Evolutionary conservation across 2,888 invertebrate species (phyloP).

Genomic region (Clostera curtula): DNA sequence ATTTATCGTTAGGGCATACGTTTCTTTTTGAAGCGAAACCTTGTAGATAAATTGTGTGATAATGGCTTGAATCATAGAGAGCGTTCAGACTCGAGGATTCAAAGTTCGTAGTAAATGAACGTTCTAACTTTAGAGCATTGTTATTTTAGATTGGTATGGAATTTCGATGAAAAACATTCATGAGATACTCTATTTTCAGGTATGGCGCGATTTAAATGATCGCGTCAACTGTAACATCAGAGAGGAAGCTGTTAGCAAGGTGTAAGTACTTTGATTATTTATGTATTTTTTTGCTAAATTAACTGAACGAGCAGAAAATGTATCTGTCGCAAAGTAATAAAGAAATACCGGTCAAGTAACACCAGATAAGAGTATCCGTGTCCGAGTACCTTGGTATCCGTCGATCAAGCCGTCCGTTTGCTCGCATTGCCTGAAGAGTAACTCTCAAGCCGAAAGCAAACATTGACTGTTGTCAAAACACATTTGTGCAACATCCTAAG

Average conservation of each 20-base stretch:
- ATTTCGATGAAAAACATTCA: slow-evolving; percentile 10
- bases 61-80: slow-evolving; percentile 28
- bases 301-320: too few relatives aligned
- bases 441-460: too few relatives aligned
- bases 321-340: too few relatives aligned
- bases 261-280: slow-evolving; percentile 38
- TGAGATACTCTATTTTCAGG: slow-evolving; percentile 36
- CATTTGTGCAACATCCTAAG: too few relatives aligned
- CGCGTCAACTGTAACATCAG: slow-evolving; percentile 44
- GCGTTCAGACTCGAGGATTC: slow-evolving; percentile 10
- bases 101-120: slow-evolving; percentile 4
- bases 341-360: too few relatives aligned
- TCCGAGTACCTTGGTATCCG: too few relatives aligned
- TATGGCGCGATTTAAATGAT: slow-evolving; percentile 52
- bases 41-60: slow-evolving; percentile 45
- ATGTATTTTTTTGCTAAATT: too few relatives aligned
- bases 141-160: slow-evolving; percentile 5
- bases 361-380: too few relatives aligned
- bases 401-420: too few relatives aligned
- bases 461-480: too few relatives aligned
- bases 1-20: slow-evolving; percentile 35
- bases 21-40: slow-evolving; percentile 39
- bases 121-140: slow-evolving; percentile 7
- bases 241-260: slow-evolving; percentile 41
- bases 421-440: too few relatives aligned